These are phyloP conservation scores for Peromyscus californicus DNA, from an alignment of 2,113 vertebrate species.

Conservation along the genomic window DNA sequence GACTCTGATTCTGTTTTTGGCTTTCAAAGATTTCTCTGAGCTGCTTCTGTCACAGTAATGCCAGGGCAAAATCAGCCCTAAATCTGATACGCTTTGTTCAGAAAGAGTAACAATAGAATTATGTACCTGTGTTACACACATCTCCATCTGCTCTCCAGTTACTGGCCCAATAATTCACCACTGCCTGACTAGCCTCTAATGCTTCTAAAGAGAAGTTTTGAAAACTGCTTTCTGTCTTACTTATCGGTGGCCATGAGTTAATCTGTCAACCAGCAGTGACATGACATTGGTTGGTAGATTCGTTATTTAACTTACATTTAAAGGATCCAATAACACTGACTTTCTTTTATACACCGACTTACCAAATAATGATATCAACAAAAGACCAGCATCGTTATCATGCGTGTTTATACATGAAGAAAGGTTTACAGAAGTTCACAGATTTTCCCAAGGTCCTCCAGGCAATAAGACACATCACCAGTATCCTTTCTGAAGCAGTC, in stretches of 20 bases:
- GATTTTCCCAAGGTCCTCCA: background rate
- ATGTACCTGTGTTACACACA: background rate
- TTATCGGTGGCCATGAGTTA: background rate
- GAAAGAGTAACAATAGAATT: background rate
- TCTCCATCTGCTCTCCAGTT: background rate
- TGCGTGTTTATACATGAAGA: background rate
- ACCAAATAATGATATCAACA: background rate
- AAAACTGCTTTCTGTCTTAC: slow-evolving; percentile 10
- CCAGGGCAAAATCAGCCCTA: background rate
- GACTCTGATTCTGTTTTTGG: background rate
- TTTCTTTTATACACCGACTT: background rate
- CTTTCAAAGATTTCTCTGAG: background rate
- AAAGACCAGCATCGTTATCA: background rate
- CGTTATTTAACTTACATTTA: background rate
- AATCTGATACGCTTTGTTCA: background rate
- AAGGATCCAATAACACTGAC: background rate
- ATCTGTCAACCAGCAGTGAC: background rate
- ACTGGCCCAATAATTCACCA: background rate
- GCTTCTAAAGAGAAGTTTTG: background rate
- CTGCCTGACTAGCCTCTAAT: background rate
- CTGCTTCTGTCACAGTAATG: background rate
- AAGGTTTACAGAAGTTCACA: background rate
- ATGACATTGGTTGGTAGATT: background rate
- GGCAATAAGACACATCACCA: background rate
- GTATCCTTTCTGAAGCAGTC: background rate